Base-by-base conservation (phyloP, 2,113 vertebrate genomes). In the Nothobranchius kuhntae region DNA sequence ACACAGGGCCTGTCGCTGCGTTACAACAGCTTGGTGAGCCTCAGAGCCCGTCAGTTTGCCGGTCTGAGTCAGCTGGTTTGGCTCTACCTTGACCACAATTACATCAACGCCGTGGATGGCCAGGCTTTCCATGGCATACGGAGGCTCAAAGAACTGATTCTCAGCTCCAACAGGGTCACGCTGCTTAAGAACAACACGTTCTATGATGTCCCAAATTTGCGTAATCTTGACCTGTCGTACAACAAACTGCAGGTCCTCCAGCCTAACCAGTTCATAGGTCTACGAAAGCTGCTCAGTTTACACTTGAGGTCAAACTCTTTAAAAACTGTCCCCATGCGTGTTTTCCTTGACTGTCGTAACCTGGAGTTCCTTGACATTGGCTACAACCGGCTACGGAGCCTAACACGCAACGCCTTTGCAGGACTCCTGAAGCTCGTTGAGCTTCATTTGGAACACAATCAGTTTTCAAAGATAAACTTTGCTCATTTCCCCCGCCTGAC, bases 71-170 rank as follows among this genome's bases (percentile, higher is more conserved):
- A 98, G 88, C 94, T 99, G 53, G 95, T 98, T 45, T 99, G 97
- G 97, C 95, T 99, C 38, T 99, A 99, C 89, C 95, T 99, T 3
- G 97, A 99, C 92, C 97, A 99, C 75, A 99, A 99, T 77, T 98
- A 98, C 89, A 96, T 99, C 87, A 93, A 78, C 66, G 87, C 88
- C 0, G 96, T 99, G 89, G 97, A 98, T 2, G 95, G 95, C 78
- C 94, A 96, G 26, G 95, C 96, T 0, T 96, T 98, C 83, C 95
- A 96, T 61, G 96, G 97, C 1, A 95, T 98, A 77, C 94, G 95
- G 12, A 86, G 96, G 86, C 94, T 99, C 68, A 98, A 98, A 91
- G 97, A 99, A 89, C 84, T 99, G 81, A 98, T 99, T 81, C 92
- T 99, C 36, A 98, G 96, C 92, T 98, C 97, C 51, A 99, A 99